Evolutionary conservation across 1,140 invertebrate genomes (phyloP).

Genomic region (Nephila pilipes): DNA sequence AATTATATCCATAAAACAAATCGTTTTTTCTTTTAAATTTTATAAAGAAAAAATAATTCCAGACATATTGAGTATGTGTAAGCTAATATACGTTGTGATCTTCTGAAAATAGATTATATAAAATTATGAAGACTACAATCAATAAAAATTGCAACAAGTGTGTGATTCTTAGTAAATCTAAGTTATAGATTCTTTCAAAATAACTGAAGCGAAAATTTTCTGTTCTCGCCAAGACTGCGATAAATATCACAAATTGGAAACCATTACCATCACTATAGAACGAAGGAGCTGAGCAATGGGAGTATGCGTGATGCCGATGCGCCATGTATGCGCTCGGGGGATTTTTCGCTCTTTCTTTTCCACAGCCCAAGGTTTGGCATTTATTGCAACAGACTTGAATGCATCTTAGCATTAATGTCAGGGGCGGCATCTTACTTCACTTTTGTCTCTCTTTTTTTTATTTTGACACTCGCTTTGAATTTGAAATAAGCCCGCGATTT

Average conservation of each 20-base stretch:
- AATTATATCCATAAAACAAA: too few relatives aligned
- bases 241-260: neutral
- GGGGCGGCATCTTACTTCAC: neutral
- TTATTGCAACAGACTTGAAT: conserved; percentile 20
- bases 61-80: too few relatives aligned
- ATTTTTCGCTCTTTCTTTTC: neutral
- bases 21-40: too few relatives aligned
- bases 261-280: neutral
- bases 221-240: neutral
- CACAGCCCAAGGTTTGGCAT: neutral
- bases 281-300: neutral
- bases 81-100: too few relatives aligned
- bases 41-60: too few relatives aligned
- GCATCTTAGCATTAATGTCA: neutral
- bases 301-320: neutral
- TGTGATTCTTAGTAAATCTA: too few relatives aligned
- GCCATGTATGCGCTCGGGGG: neutral
- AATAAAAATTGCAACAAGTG: too few relatives aligned
- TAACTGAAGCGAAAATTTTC: too few relatives aligned
- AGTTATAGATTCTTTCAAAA: too few relatives aligned
- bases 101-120: too few relatives aligned
- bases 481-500: neutral
- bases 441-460: neutral
- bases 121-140: too few relatives aligned
- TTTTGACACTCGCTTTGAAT: neutral